Conservation (phyloP, 2,888 invertebrate species). For the Protonemura montana region DNA sequence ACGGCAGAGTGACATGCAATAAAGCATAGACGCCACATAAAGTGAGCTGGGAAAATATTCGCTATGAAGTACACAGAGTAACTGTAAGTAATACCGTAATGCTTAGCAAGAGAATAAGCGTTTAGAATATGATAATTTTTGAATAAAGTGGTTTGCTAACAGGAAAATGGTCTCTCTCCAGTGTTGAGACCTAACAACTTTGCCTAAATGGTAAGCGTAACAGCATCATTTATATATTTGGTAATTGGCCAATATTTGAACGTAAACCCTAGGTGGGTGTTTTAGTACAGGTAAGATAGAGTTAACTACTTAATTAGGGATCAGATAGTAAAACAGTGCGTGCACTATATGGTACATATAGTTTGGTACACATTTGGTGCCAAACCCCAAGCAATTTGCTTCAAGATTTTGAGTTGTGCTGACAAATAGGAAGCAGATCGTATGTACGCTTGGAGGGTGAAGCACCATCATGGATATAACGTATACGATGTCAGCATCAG, state of each 20-base stretch:
- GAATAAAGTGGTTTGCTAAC: background rate
- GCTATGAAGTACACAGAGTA: too few species aligned
- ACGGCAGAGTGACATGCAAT: too few species aligned
- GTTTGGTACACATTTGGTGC: background rate
- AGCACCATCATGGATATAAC: too few species aligned
- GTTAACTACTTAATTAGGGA: background rate
- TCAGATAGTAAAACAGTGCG: background rate
- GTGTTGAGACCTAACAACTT: background rate
- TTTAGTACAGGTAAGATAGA: background rate
- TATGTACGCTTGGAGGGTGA: too few species aligned
- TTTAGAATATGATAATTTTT: background rate
- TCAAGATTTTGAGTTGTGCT: background rate
- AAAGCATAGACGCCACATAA: too few species aligned
- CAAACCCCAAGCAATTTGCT: background rate
- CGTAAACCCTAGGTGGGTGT: background rate
- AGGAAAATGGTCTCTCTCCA: background rate
- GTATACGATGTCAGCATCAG: too few species aligned
- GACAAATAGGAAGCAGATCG: background rate
- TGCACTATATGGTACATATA: background rate
- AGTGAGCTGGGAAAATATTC: too few species aligned
- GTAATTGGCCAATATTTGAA: constrained; percentile 12
- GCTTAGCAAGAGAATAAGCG: background rate
- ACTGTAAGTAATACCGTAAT: too few species aligned
- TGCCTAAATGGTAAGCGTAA: background rate
- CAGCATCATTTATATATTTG: background rate